Conservation (phyloP, 2,888 invertebrate genomes). For the Enchytraeus crypticus region DNA sequence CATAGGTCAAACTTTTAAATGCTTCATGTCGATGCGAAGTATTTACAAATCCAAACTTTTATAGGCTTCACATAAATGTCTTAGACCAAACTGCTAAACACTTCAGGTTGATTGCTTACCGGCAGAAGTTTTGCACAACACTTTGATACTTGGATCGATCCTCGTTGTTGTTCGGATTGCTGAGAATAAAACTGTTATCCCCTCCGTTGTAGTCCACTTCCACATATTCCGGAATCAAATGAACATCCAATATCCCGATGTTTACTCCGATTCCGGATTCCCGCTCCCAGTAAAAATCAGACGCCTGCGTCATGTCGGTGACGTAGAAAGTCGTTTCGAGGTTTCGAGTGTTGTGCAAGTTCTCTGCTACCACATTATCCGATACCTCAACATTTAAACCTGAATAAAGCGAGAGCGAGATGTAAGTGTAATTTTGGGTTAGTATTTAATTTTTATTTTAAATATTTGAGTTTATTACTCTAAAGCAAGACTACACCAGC, state of each 20-base stretch:
- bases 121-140: slow-evolving; percentile 33
- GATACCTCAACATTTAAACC: slow-evolving; percentile 27
- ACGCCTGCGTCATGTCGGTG: slow-evolving; percentile 35
- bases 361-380: slow-evolving; percentile 40
- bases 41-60: too few species aligned
- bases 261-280: slow-evolving; percentile 37
- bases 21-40: too few species aligned
- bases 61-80: too few species aligned
- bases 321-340: slow-evolving; percentile 37
- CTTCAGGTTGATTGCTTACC: too few species aligned
- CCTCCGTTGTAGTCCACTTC: slow-evolving; percentile 6
- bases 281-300: slow-evolving; percentile 39
- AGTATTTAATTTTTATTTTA: too few species aligned
- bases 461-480: too few species aligned
- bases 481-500: too few species aligned
- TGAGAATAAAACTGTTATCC: slow-evolving; percentile 8
- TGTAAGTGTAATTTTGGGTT: too few species aligned
- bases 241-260: slow-evolving; percentile 12
- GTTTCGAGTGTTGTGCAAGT: slow-evolving; percentile 32
- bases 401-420: too few species aligned
- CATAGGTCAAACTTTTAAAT: too few species aligned
- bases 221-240: slow-evolving; percentile 6
- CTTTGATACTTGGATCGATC: background rate
- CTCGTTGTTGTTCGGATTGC: slow-evolving; percentile 5
- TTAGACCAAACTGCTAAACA: too few species aligned